These are phyloP conservation scores for Zaprionus taronus DNA, from an alignment of 1,140 invertebrate genomes.

Conservation along the genomic window DNA sequence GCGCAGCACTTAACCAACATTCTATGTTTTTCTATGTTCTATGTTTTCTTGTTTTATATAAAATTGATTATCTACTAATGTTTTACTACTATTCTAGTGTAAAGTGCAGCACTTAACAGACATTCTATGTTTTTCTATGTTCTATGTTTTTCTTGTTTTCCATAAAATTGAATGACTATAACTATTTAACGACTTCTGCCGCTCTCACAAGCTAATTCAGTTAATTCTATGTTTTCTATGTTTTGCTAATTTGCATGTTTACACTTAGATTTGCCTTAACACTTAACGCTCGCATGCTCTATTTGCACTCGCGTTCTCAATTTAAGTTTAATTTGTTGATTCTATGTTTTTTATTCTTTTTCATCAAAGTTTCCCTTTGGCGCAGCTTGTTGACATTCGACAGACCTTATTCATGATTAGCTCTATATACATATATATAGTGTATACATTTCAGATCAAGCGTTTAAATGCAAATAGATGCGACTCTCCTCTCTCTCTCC, in stretches of 20 bases:
- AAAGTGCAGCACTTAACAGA: background rate
- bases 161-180: background rate
- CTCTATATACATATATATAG: background rate
- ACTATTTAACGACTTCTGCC: background rate
- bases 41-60: background rate
- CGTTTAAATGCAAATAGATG: slow-evolving; percentile 4
- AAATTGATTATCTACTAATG: background rate
- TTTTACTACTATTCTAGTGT: background rate
- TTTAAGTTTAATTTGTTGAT: background rate
- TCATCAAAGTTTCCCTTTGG: background rate
- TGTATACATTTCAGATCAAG: background rate
- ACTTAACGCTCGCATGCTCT: background rate
- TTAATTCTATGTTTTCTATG: slow-evolving; percentile 1
- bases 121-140: slow-evolving; percentile 12
- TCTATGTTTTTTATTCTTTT: slow-evolving; percentile 10
- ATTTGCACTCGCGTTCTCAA: background rate
- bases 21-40: slow-evolving; percentile 5
- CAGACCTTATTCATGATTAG: slow-evolving; percentile 18
- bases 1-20: background rate
- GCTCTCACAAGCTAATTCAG: background rate
- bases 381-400: slow-evolving; percentile 15
- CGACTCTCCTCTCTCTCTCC: background rate
- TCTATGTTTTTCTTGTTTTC: background rate
- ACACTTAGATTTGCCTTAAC: background rate
- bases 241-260: slow-evolving; percentile 4